These are phyloP conservation scores for Chloropsis cyanopogon DNA, from an alignment of 2,113 vertebrate genomes.

Conservation along the genomic window DNA sequence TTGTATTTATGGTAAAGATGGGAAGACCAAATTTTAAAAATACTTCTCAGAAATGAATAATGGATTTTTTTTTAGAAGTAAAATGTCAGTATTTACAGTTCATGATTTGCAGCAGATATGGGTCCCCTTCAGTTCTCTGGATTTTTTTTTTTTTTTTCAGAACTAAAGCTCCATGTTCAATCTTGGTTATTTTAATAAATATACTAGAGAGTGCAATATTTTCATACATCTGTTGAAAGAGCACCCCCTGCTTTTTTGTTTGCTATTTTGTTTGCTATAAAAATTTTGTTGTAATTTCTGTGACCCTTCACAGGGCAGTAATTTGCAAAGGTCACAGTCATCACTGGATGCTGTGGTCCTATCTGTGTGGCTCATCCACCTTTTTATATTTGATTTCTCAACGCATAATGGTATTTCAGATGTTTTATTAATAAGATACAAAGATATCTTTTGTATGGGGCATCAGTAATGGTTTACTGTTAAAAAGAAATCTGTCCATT, in stretches of 20 bases:
- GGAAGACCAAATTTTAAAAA: not conserved
- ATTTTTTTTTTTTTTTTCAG: not conserved
- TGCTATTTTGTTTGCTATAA: not conserved
- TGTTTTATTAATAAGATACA: not conserved
- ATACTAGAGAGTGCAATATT: not conserved
- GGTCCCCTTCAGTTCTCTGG: not conserved
- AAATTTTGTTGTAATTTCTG: not conserved
- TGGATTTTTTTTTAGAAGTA: not conserved
- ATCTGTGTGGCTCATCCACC: not conserved
- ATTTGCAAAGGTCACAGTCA: not conserved
- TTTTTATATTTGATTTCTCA: not conserved
- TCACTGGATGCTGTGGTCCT: not conserved
- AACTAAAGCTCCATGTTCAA: not conserved
- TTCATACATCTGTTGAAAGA: not conserved
- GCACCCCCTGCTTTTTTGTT: not conserved
- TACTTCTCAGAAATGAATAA: not conserved
- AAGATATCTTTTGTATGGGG: not conserved
- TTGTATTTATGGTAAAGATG: not conserved
- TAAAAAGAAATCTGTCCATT: not conserved
- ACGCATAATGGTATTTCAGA: not conserved
- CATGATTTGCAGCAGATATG: not conserved
- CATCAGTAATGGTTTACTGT: not conserved
- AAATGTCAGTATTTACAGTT: not conserved
- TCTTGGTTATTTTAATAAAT: not conserved
- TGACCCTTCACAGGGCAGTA: not conserved